A percentile compares a stretch with the other conserved stretches of the same genome.
These are phyloP conservation scores for Patella depressa DNA, from an alignment of 2,888 invertebrate genomes.

Conservation along the genomic window DNA sequence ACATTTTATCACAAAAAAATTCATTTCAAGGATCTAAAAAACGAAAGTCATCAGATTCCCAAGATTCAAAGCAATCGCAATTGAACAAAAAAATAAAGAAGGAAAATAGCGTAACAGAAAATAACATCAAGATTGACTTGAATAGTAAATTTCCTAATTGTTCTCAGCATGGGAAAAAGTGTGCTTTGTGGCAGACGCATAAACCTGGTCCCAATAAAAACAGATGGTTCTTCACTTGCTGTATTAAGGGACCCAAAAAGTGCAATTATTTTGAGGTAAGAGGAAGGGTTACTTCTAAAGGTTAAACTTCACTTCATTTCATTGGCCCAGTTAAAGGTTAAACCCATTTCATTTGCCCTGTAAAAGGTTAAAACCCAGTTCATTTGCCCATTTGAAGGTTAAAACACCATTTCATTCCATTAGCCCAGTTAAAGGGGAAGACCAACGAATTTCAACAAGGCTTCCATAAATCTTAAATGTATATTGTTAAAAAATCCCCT, in stretches of 20 bases:
- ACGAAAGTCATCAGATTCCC: neutral
- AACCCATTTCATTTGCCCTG: neutral
- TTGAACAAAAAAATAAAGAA: slow-evolving; percentile 7
- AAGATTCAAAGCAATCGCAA: neutral
- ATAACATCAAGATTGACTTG: neutral
- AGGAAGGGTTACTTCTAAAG: too few relatives aligned
- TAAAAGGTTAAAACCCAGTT: too few relatives aligned
- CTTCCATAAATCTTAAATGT: too few relatives aligned
- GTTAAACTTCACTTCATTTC: too few relatives aligned
- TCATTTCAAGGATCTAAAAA: neutral
- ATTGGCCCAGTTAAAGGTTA: too few relatives aligned
- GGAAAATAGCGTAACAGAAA: neutral
- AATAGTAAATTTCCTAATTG: slow-evolving; percentile 48
- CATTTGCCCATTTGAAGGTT: too few relatives aligned
- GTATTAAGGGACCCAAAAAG: slow-evolving; percentile 35
- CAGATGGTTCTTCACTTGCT: slow-evolving; percentile 56
- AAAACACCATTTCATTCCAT: too few relatives aligned
- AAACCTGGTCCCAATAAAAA: slow-evolving; percentile 51
- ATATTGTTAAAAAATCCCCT: too few relatives aligned
- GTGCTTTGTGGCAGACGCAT: slow-evolving; percentile 47
- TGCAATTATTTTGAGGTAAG: slow-evolving; percentile 55
- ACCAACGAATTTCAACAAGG: too few relatives aligned
- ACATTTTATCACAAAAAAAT: too few relatives aligned
- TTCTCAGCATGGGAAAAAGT: slow-evolving; percentile 47
- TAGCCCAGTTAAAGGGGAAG: too few relatives aligned